Percentiles rank a stretch among this genome's conserved stretches.
Conservation (phyloP, 2,888 invertebrate species). For the Zhengitettix transpicula region DNA sequence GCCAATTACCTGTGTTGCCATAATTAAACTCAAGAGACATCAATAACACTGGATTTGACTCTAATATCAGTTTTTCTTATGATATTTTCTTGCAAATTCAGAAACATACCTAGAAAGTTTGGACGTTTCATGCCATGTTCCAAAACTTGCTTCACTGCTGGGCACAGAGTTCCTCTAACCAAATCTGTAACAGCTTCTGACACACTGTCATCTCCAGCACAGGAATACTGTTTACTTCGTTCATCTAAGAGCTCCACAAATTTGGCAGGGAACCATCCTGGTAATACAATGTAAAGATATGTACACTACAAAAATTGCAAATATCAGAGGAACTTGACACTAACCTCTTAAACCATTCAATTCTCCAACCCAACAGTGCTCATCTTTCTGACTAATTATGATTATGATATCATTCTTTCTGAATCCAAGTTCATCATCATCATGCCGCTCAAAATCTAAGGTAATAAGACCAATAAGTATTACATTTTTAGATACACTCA, state of each 20-base stretch:
- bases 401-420: slow-evolving; percentile 97
- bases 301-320: neutral
- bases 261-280: slow-evolving; percentile 91
- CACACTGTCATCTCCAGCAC: slow-evolving; percentile 92
- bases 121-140: slow-evolving; percentile 91
- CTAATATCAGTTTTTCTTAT: no score
- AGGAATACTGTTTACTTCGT: slow-evolving; percentile 75
- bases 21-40: no score
- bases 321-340: neutral
- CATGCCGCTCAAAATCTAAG: slow-evolving; percentile 87
- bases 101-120: slow-evolving; percentile 46
- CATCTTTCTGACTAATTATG: slow-evolving; percentile 91
- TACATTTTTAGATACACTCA: no score
- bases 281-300: slow-evolving; percentile 9
- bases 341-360: slow-evolving; percentile 74
- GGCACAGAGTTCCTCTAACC: slow-evolving; percentile 83
- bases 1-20: no score
- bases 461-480: no score
- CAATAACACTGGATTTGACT: no score
- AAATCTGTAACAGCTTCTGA: slow-evolving; percentile 94
- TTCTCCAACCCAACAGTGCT: slow-evolving; percentile 98
- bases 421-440: slow-evolving; percentile 96
- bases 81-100: no score
- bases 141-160: slow-evolving; percentile 82
- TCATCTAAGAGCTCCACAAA: slow-evolving; percentile 94